phyloP scores from a whole-genome alignment of 2,888 invertebrate species.

The Eristalis arbustorum region DNA sequence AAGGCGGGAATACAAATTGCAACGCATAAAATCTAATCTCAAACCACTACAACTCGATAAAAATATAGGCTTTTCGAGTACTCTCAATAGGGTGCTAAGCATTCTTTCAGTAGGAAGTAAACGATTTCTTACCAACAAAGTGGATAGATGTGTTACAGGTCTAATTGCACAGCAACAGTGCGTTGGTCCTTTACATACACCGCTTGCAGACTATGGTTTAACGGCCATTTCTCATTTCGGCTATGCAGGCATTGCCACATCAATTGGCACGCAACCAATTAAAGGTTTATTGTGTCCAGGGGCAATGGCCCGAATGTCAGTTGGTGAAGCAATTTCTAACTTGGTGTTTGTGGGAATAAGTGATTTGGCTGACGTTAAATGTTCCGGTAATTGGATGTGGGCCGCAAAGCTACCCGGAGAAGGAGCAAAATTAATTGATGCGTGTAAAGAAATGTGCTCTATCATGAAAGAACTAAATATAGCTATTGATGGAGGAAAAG shows the following conservation, averaged over 20 bases:
- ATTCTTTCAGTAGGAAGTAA: constrained; percentile 97
- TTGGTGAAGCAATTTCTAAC: constrained; percentile 96
- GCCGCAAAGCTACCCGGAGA: constrained; percentile 96
- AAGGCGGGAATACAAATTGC: constrained; percentile 83
- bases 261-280: constrained; percentile 98
- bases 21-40: constrained; percentile 73
- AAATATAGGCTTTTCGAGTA: constrained; percentile 70
- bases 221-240: constrained; percentile 92
- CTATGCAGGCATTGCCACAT: constrained; percentile 93
- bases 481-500: constrained; percentile 98
- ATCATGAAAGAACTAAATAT: constrained; percentile 91
- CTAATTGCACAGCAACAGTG: constrained; percentile 98
- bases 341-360: constrained; percentile 88
- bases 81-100: constrained; percentile 86
- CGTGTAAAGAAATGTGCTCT: constrained; percentile 93
- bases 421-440: constrained; percentile 92
- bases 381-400: constrained; percentile 99
- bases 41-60: constrained; percentile 80
- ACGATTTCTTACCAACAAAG: constrained; percentile 96
- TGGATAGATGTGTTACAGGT: constrained; percentile 96
- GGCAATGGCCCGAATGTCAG: constrained; percentile 95
- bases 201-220: constrained; percentile 96
- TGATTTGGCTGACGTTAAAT: constrained; percentile 92
- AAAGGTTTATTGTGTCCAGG: constrained; percentile 89
- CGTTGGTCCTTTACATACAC: constrained; percentile 97